Evolutionary conservation across 2,888 invertebrate genomes (phyloP), one percentile per base, ranked within the genome.

Genomic region (Cistogaster globosa): DNA sequence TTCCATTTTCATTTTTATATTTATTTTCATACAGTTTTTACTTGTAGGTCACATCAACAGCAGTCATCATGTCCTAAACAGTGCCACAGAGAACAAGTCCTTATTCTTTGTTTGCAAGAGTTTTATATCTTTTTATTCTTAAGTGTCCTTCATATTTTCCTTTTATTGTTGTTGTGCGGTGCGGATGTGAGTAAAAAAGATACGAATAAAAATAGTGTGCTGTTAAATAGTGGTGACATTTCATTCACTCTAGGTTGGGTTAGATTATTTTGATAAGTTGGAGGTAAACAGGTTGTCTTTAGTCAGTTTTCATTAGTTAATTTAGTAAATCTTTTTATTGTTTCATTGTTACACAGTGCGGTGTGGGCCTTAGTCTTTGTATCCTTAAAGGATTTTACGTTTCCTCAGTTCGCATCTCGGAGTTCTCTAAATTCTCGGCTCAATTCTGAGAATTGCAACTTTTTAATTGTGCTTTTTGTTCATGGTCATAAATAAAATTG

Each of bases 31-130:
- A 26, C 11, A 14, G 5, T 63, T 83, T 58, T 75, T 65, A 75
- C 63, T 78, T 71, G 75, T 55, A 75, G 78, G 84, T 79, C 79
- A 79, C 69, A 81, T 60, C 84, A 84, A 68, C 77, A 77, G 57
- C 80, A 81, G 72, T 69, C 48, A 63, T 78, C 77, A 58, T 85
- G 84, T 77, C 77, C 72, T 74, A 74, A 77, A 72, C 81, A 84
- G 63, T 71, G 78, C 58, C 38, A 74, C 38, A 74, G 12, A 77
- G 32, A 67, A 72, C n/a, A 69, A 45, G 36, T 42, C 62, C 55
- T 74, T 36, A 51, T 57, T 79, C 63, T 71, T 71, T 32, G 63
- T 57, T 62, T 18, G 55, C 22, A 68, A 62, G 38, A 60, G 26
- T 55, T 63, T 75, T 42, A 20, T 60, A 9, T 18, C 53, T 36